Conservation (phyloP, 1,140 invertebrate species). For the Ganaspis sp. region DNA sequence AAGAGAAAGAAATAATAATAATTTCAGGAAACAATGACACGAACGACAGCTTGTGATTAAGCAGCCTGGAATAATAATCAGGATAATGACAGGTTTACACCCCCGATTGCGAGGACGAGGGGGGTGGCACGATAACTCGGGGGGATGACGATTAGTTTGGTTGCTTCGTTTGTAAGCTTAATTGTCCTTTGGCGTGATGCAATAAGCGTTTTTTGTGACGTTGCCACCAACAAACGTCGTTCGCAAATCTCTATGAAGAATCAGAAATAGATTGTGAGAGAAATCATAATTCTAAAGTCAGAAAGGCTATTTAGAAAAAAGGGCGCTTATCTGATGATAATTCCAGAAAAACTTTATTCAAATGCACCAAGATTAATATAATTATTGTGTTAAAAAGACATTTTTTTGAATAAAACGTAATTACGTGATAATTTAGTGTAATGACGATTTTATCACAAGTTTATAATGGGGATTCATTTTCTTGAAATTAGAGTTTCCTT, state of each 20-base stretch:
- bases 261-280: conserved; percentile 13
- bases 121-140: conserved; percentile 37
- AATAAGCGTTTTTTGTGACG: conserved; percentile 54
- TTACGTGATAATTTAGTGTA: background rate
- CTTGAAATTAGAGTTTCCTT: background rate
- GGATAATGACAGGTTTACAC: conserved; percentile 72
- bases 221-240: conserved; percentile 16
- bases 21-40: conserved; percentile 67
- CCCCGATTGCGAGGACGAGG: conserved; percentile 55
- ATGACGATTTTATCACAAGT: background rate
- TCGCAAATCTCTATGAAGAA: conserved; percentile 17
- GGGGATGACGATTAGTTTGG: conserved; percentile 55
- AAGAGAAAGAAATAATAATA: conserved; percentile 56
- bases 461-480: background rate
- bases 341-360: conserved; percentile 4
- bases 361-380: background rate
- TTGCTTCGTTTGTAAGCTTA: conserved; percentile 70
- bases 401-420: background rate
- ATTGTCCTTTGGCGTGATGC: conserved; percentile 74
- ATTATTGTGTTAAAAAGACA: background rate
- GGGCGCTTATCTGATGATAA: conserved; percentile 2
- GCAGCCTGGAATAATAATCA: conserved; percentile 70
- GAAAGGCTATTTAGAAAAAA: background rate
- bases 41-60: conserved; percentile 67
- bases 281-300: conserved; percentile 15